These are phyloP conservation scores for Notiomystis cincta DNA, from an alignment of 2,113 vertebrate species.

Conservation along the genomic window DNA sequence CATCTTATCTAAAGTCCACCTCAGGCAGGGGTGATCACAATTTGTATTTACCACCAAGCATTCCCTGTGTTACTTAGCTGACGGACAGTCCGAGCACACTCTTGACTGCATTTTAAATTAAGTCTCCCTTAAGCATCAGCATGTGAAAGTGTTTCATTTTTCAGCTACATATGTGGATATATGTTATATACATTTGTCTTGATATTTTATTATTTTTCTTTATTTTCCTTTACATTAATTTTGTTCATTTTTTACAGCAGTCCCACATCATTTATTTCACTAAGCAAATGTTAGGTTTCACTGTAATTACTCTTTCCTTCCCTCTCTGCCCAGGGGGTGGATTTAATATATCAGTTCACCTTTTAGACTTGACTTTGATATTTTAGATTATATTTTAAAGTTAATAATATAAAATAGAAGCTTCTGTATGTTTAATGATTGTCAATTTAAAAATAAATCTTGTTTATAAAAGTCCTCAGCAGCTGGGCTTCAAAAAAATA, in stretches of 20 bases:
- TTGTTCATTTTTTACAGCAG: neutral
- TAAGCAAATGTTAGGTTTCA: neutral
- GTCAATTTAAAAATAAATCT: neutral
- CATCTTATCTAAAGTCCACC: neutral
- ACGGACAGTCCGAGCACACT: neutral
- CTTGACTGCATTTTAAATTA: neutral
- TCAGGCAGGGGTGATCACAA: accelerated
- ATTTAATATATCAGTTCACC: neutral
- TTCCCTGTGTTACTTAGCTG: neutral
- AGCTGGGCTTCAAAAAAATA: neutral
- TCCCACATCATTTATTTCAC: neutral
- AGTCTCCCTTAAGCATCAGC: neutral
- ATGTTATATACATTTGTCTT: neutral
- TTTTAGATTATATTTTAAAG: neutral
- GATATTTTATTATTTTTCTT: neutral
- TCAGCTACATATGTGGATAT: neutral
- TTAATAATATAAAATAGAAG: neutral
- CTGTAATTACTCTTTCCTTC: neutral
- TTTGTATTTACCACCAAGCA: neutral
- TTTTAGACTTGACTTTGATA: neutral
- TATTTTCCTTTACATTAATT: neutral
- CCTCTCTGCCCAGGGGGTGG: neutral
- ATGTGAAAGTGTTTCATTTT: neutral
- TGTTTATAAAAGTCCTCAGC: neutral
- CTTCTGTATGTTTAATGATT: neutral